phyloP scores from a whole-genome alignment of 2,797 vertebrate species.

The Masticophis lateralis region DNA sequence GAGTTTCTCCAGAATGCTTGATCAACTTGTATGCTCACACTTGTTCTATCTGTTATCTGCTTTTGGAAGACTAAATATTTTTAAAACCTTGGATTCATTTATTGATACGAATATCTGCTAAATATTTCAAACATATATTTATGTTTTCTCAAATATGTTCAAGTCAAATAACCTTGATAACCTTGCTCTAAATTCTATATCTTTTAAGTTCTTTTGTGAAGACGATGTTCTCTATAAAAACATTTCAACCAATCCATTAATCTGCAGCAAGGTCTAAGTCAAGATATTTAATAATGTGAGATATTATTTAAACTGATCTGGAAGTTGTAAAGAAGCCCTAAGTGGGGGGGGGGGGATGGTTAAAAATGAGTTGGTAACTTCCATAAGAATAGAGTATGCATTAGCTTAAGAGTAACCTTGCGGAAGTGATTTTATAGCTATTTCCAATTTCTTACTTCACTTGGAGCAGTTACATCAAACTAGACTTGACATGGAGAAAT shows the following conservation, averaged over 20 bases:
- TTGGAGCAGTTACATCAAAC: neutral
- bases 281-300: neutral
- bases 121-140: neutral
- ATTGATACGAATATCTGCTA: neutral
- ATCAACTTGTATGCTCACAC: neutral
- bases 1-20: neutral
- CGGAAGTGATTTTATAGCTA: neutral
- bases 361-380: neutral
- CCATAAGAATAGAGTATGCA: neutral
- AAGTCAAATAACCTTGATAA: neutral
- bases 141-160: neutral
- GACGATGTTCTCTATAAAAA: neutral
- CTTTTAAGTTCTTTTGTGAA: neutral
- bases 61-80: neutral
- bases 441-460: neutral
- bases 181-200: neutral
- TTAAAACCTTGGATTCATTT: neutral
- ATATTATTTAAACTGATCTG: neutral
- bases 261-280: neutral
- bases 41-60: neutral
- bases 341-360: neutral
- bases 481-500: neutral
- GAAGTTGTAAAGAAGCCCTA: neutral
- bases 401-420: neutral
- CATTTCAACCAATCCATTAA: neutral